These are phyloP conservation scores for Pterostichus niger DNA, from an alignment of 2,888 invertebrate genomes.

Conservation along the genomic window DNA sequence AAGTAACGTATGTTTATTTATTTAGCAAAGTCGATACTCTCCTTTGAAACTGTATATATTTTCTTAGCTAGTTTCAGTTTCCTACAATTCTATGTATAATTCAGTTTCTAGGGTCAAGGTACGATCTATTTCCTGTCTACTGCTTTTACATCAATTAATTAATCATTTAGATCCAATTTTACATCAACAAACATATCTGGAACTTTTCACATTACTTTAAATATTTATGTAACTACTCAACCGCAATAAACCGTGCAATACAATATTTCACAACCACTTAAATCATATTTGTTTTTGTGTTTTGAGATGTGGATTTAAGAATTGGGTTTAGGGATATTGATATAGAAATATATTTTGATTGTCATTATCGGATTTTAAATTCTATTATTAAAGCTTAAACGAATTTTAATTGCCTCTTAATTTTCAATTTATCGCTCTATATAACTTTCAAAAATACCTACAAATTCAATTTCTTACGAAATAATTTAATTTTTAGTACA, in stretches of 20 bases:
- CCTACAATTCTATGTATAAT: neutral
- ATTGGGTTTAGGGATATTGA: neutral
- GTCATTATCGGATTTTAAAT: neutral
- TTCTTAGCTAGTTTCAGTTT: too few species aligned
- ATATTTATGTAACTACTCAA: neutral
- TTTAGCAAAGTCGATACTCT: too few species aligned
- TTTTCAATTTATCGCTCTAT: slow-evolving; percentile 8
- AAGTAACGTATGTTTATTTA: too few species aligned
- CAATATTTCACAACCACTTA: neutral
- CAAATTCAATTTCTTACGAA: neutral
- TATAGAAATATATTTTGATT: neutral
- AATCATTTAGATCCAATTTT: neutral
- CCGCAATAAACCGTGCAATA: neutral
- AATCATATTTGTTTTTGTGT: slow-evolving; percentile 2
- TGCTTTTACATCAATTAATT: slow-evolving; percentile 4
- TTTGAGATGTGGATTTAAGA: neutral
- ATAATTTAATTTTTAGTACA: too few species aligned
- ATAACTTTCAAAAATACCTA: neutral
- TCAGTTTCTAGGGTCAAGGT: neutral
- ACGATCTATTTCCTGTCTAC: neutral
- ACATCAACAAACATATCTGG: slow-evolving; percentile 1
- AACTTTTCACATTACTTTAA: neutral
- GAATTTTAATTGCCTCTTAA: slow-evolving; percentile 8
- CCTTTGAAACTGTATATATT: too few species aligned
- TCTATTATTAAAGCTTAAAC: neutral